A percentile compares a stretch with the other conserved stretches of the same genome.
Conservation (phyloP, 2,888 invertebrate genomes). For the Panopea generosa region DNA sequence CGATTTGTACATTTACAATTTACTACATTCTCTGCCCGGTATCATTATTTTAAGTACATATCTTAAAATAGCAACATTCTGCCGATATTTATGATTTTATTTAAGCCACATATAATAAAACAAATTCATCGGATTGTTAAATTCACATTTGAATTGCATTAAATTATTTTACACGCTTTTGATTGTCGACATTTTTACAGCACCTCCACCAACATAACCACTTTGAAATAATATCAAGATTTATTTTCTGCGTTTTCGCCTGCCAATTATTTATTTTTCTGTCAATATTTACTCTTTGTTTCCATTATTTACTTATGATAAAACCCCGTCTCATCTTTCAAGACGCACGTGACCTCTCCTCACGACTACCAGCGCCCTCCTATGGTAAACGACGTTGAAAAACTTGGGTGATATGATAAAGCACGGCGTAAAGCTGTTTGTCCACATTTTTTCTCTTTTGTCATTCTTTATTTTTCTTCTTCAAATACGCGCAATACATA, state of each 20-base stretch:
- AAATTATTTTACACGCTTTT: slow-evolving; percentile 56
- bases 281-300: slow-evolving; percentile 58
- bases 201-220: slow-evolving; percentile 16
- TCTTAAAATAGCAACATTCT: no score
- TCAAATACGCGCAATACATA: no score
- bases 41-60: no score
- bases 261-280: slow-evolving; percentile 51
- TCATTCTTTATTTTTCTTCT: no score
- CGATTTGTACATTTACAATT: no score
- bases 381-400: slow-evolving; percentile 1
- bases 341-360: slow-evolving; percentile 27
- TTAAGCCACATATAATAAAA: slow-evolving; percentile 3
- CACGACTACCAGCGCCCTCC: slow-evolving; percentile 20
- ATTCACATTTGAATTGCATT: slow-evolving; percentile 16
- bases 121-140: background rate
- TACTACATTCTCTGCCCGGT: no score
- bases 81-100: slow-evolving; percentile 3
- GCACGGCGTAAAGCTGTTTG: no score
- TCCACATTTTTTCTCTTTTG: no score
- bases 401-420: no score
- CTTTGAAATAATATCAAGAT: slow-evolving; percentile 32
- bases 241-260: slow-evolving; percentile 42
- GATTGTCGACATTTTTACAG: slow-evolving; percentile 51
- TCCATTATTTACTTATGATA: slow-evolving; percentile 57
- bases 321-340: slow-evolving; percentile 52